Conservation (phyloP, 2,797 vertebrate species). For the Labeo calbasu region DNA sequence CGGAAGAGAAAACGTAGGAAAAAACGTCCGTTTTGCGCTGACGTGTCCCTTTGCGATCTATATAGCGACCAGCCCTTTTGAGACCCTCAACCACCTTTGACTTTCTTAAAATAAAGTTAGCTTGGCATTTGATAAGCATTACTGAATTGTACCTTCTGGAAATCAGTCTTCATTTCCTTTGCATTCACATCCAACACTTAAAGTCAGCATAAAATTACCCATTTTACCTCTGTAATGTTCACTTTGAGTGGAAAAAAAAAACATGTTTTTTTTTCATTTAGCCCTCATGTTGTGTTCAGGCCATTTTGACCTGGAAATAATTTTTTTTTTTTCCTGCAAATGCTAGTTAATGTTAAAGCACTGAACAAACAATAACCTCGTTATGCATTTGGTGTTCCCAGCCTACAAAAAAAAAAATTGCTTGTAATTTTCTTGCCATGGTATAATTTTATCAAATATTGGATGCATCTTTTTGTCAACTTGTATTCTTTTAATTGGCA, state of each 20-base stretch:
- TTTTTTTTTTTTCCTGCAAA: no score
- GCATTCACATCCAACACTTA: not conserved
- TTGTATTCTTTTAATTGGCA: not conserved
- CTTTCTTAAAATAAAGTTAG: not conserved
- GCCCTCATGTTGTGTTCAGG: not conserved
- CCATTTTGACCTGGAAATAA: not conserved
- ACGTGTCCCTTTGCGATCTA: not conserved
- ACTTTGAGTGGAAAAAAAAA: no score
- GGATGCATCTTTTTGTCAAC: not conserved
- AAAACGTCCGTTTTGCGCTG: no score
- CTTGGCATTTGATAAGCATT: not conserved
- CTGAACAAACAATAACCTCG: no score
- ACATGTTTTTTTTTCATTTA: not conserved
- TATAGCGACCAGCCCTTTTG: not conserved
- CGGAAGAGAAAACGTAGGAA: not conserved
- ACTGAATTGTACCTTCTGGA: not conserved
- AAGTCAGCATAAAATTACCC: not conserved
- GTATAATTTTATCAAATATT: not conserved
- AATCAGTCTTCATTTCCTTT: not conserved
- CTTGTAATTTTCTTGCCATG: not conserved
- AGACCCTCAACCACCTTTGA: not conserved
- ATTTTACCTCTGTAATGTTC: not conserved
- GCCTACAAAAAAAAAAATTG: not conserved
- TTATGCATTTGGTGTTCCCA: not conserved
- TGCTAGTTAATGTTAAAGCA: not conserved